Percentiles rank a stretch among this genome's conserved stretches.
Evolutionary conservation across 2,113 vertebrate species (phyloP).

Genomic region (Microtus pennsylvanicus): DNA sequence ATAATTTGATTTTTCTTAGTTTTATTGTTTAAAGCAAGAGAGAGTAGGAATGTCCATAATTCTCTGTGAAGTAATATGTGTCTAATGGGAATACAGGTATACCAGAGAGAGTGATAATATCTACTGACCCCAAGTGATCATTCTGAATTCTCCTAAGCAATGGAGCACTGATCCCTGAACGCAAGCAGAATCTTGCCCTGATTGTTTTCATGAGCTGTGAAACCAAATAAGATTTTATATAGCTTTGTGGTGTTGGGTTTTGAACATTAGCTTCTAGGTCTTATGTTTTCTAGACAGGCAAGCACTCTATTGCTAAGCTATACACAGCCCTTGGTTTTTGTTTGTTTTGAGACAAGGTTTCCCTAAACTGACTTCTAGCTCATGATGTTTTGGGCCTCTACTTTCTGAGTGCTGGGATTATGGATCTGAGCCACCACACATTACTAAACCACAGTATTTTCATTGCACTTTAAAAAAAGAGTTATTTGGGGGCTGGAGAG

Average conservation of each 20-base stretch:
- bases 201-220: background rate
- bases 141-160: background rate
- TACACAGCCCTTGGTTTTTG: background rate
- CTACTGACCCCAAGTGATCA: background rate
- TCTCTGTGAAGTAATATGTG: constrained; percentile 32
- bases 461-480: background rate
- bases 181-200: background rate
- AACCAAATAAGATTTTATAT: background rate
- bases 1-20: constrained; percentile 65
- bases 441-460: background rate
- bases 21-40: constrained; percentile 53
- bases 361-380: background rate
- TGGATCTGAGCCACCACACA: background rate
- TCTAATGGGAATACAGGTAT: background rate
- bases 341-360: background rate
- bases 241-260: background rate
- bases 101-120: background rate
- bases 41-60: constrained; percentile 11
- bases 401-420: background rate
- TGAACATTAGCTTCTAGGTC: background rate
- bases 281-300: background rate
- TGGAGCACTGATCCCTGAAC: background rate
- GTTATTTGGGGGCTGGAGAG: background rate
- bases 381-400: background rate
- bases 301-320: background rate